Evolutionary conservation across 2,888 invertebrate species (phyloP).

Genomic region (Conops quadrifasciatus): DNA sequence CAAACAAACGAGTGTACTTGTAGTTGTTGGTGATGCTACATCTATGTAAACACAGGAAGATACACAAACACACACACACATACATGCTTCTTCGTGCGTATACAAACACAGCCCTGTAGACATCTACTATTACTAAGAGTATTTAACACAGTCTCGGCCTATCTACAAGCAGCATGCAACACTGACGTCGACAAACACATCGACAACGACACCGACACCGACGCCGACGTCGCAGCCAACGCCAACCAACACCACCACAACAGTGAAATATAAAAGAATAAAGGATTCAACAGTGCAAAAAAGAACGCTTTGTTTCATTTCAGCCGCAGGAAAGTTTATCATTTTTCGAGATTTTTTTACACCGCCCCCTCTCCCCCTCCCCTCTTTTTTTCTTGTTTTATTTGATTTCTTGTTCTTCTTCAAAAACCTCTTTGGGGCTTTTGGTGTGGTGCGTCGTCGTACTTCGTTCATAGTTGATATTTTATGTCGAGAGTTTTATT

Average conservation of each 20-base stretch:
- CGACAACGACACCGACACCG: background rate
- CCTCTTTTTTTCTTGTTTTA: background rate
- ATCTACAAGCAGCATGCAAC: no score
- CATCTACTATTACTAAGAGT: no score
- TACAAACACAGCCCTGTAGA: no score
- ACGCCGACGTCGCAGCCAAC: no score
- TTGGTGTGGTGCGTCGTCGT: conserved; percentile 4
- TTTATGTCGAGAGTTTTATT: conserved; percentile 2
- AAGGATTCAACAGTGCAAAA: conserved; percentile 13
- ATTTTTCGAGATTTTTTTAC: background rate
- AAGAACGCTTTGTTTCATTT: conserved; percentile 26
- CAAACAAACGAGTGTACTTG: conserved; percentile 5
- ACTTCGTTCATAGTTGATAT: no score
- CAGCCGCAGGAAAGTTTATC: conserved; percentile 19
- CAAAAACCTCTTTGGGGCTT: conserved; percentile 11
- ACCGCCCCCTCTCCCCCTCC: no score
- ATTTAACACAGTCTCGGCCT: no score
- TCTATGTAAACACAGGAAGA: no score
- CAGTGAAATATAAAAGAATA: background rate
- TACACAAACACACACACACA: no score
- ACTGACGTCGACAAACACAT: background rate
- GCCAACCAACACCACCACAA: conserved; percentile 4
- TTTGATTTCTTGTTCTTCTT: background rate
- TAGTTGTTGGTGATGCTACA: background rate
- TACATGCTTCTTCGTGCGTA: no score